Percentiles rank a stretch among this genome's conserved stretches.
Evolutionary conservation across 2,113 vertebrate genomes (phyloP).

Genomic region (Podarcis raffonei): DNA sequence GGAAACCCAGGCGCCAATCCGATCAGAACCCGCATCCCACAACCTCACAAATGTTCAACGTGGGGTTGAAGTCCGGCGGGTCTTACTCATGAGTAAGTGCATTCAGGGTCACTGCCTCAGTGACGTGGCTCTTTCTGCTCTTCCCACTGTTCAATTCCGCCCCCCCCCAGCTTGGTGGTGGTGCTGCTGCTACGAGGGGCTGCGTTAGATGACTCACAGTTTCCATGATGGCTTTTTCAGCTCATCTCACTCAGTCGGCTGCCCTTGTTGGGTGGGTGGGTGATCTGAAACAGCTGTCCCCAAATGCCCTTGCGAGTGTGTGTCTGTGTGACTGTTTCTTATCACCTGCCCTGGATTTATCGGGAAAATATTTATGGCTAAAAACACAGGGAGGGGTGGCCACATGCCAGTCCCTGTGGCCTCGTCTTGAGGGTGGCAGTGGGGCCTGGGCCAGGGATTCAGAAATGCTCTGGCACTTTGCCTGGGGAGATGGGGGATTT

Average conservation of each 20-base stretch:
- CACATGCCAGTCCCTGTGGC: neutral
- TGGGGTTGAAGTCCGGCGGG: neutral
- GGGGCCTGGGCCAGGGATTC: neutral
- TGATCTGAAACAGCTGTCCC: neutral
- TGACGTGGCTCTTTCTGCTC: too few species aligned
- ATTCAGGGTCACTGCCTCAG: neutral
- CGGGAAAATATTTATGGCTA: slow-evolving; percentile 9
- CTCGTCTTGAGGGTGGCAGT: neutral
- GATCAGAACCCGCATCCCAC: neutral
- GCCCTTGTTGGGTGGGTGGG: neutral
- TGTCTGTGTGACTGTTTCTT: neutral
- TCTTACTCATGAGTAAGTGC: slow-evolving; percentile 4
- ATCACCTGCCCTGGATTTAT: slow-evolving; percentile 14
- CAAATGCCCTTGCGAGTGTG: neutral
- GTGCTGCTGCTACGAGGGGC: too few species aligned
- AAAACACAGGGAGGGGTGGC: neutral
- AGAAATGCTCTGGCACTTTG: neutral
- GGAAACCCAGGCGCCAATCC: neutral
- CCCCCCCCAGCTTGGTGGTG: too few species aligned
- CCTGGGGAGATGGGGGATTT: neutral
- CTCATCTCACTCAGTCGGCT: neutral
- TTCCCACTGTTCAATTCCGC: neutral
- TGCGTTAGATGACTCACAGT: neutral
- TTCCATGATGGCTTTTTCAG: neutral
- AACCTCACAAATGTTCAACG: neutral